Conservation (phyloP, 2,888 invertebrate genomes). For the Siphlonurus alternatus region DNA sequence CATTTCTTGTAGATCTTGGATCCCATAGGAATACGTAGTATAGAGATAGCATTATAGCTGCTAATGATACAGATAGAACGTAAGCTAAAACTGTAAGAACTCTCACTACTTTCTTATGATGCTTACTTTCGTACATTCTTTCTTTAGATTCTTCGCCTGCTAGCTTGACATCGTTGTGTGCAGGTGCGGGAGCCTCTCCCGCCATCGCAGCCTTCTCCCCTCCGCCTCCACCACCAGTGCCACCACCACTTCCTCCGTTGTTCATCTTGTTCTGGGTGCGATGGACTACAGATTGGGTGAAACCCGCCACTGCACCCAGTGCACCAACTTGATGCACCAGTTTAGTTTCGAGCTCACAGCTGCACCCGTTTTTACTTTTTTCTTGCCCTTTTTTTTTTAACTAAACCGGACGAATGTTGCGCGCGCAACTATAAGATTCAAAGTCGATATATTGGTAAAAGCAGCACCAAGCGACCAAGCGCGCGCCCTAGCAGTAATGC, state of each 20-base stretch:
- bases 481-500: no score
- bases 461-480: no score
- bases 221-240: conserved; percentile 33
- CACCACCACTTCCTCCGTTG: conserved; percentile 33
- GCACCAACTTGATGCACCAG: neutral
- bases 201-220: conserved; percentile 4
- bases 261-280: conserved; percentile 30
- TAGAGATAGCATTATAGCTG: conserved; percentile 80
- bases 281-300: conserved; percentile 19
- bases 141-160: conserved; percentile 47
- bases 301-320: conserved; percentile 5
- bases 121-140: conserved; percentile 60
- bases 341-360: neutral
- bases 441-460: no score
- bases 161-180: conserved; percentile 41
- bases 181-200: neutral
- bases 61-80: conserved; percentile 83
- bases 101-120: conserved; percentile 69
- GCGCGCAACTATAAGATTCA: no score
- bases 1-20: conserved; percentile 33
- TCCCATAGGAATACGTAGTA: conserved; percentile 94
- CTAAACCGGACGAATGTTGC: neutral
- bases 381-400: neutral
- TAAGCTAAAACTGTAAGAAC: conserved; percentile 87
- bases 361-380: neutral